Evolutionary conservation across 2,888 invertebrate genomes (phyloP).

Genomic region (Epistrophe eligans): DNA sequence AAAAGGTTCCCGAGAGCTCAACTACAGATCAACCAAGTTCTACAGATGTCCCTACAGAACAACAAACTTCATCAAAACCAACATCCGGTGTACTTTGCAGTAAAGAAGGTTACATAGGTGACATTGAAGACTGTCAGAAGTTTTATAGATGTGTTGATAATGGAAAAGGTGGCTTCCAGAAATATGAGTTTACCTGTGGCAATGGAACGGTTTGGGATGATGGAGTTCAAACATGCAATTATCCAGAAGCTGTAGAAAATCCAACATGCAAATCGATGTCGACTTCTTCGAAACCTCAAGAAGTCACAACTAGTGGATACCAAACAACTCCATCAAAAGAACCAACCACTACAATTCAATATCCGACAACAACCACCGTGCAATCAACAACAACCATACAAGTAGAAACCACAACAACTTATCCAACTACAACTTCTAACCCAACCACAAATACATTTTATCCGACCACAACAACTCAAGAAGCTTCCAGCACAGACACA

Average conservation of each 20-base stretch:
- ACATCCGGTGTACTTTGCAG: slow-evolving; percentile 80
- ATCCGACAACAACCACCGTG: slow-evolving; percentile 19
- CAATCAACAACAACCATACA: slow-evolving; percentile 39
- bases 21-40: slow-evolving; percentile 46
- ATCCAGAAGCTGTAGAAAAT: slow-evolving; percentile 76
- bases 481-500: slow-evolving; percentile 77
- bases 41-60: slow-evolving; percentile 61
- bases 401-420: slow-evolving; percentile 52
- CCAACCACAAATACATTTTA: slow-evolving; percentile 49
- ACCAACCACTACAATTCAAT: slow-evolving; percentile 20
- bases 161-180: slow-evolving; percentile 86
- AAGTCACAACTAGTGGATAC: slow-evolving; percentile 42
- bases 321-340: slow-evolving; percentile 34
- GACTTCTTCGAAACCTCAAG: slow-evolving; percentile 34
- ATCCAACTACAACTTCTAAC: slow-evolving; percentile 46
- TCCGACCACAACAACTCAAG: slow-evolving; percentile 49
- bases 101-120: slow-evolving; percentile 83
- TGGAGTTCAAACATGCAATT: slow-evolving; percentile 82
- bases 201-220: slow-evolving; percentile 88
- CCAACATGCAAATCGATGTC: slow-evolving; percentile 73
- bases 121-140: slow-evolving; percentile 86
- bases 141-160: slow-evolving; percentile 89
- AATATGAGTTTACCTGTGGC: slow-evolving; percentile 87
- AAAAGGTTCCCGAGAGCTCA: slow-evolving; percentile 41
- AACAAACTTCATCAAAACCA: slow-evolving; percentile 64